A percentile compares a stretch with the other conserved stretches of the same genome.
These are phyloP conservation scores for Cherax quadricarinatus DNA, from an alignment of 1,140 invertebrate species.

Conservation along the genomic window DNA sequence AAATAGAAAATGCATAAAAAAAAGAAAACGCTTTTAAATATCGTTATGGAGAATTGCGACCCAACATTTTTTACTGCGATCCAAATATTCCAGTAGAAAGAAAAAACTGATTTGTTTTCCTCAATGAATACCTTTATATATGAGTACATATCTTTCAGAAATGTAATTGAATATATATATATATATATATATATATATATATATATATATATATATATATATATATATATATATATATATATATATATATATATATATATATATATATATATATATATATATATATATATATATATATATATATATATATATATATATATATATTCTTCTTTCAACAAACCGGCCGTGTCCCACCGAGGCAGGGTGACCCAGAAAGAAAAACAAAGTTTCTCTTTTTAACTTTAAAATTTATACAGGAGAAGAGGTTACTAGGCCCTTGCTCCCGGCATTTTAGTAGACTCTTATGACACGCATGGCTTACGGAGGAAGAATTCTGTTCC, in stretches of 20 bases:
- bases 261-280: not conserved
- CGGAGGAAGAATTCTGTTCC: too few species aligned
- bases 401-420: too few species aligned
- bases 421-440: too few species aligned
- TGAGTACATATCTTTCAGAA: not conserved
- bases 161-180: too few species aligned
- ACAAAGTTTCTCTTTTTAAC: too few species aligned
- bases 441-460: too few species aligned
- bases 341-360: too few species aligned
- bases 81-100: not conserved
- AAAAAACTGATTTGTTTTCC: not conserved
- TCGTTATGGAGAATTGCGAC: not conserved
- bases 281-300: slow-evolving; percentile 3
- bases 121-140: not conserved
- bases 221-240: not conserved
- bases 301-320: not conserved
- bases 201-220: not conserved
- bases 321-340: too few species aligned
- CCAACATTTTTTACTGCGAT: not conserved
- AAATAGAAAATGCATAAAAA: not conserved
- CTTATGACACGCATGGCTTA: too few species aligned
- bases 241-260: slow-evolving; percentile 13
- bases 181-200: too few species aligned
- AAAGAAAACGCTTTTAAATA: not conserved
- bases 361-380: too few species aligned